phyloP scores from a whole-genome alignment of 2,113 vertebrate species.

The Nothobranchius furzeri region DNA sequence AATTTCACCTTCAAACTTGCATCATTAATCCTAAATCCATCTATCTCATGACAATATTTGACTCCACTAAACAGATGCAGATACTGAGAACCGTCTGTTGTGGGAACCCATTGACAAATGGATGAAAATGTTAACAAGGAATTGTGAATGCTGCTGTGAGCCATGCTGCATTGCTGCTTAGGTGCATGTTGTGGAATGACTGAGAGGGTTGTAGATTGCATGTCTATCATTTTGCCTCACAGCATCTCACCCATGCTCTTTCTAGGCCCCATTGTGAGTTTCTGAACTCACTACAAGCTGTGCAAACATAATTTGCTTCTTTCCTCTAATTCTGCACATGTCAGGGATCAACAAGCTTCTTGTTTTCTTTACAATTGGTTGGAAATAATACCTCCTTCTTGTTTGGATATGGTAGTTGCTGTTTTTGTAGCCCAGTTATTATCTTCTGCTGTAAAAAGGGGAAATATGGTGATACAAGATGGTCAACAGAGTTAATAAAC shows the following conservation, averaged over 20 bases:
- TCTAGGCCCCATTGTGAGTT: slow-evolving; percentile 63
- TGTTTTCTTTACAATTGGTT: slow-evolving; percentile 42
- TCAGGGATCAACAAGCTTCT: slow-evolving; percentile 64
- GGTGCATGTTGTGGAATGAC: slow-evolving; percentile 13
- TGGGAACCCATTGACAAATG: slow-evolving; percentile 52
- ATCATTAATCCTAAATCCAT: slow-evolving; percentile 42
- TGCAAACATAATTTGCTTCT: slow-evolving; percentile 72
- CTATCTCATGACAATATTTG: slow-evolving; percentile 43
- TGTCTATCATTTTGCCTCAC: slow-evolving; percentile 51
- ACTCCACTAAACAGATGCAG: slow-evolving; percentile 20
- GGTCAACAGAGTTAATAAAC: no score
- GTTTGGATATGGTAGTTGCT: slow-evolving; percentile 4
- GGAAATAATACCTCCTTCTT: slow-evolving; percentile 30
- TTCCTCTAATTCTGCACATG: slow-evolving; percentile 62
- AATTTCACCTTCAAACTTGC: slow-evolving; percentile 28
- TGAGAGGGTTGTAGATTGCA: slow-evolving; percentile 19
- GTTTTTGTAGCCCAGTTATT: slow-evolving; percentile 4
- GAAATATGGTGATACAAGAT: background rate
- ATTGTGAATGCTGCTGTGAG: slow-evolving; percentile 34
- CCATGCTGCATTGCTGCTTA: slow-evolving; percentile 44
- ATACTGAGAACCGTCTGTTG: slow-evolving; percentile 37
- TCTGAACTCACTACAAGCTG: slow-evolving; percentile 65
- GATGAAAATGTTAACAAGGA: slow-evolving; percentile 63
- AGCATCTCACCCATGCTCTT: slow-evolving; percentile 49
- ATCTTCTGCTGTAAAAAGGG: background rate